phyloP scores from a whole-genome alignment of 2,113 vertebrate species.

The Ceuthmochares aereus region DNA sequence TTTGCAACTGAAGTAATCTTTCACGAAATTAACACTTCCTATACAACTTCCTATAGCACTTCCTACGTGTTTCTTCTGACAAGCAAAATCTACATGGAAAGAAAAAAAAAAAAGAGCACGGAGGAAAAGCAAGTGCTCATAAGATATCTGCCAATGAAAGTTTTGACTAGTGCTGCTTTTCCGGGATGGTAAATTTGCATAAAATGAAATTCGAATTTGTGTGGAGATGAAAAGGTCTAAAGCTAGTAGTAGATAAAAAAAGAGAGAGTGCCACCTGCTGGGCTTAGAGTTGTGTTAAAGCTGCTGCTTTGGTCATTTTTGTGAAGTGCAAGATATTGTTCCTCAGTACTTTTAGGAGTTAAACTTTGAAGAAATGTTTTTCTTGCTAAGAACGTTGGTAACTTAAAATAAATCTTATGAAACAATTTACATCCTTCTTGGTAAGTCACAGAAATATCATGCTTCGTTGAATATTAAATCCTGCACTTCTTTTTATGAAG shows the following conservation, averaged over 20 bases:
- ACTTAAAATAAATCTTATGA: neutral
- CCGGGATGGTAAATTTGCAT: neutral
- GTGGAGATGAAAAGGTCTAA: neutral
- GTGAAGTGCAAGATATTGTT: neutral
- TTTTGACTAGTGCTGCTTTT: neutral
- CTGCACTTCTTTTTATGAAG: neutral
- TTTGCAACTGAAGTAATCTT: neutral
- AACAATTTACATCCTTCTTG: neutral
- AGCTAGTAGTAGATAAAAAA: neutral
- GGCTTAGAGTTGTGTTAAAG: neutral
- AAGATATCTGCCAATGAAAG: neutral
- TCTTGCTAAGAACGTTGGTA: neutral
- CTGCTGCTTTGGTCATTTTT: neutral
- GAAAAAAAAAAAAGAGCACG: neutral
- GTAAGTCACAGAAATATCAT: neutral
- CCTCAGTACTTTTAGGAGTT: neutral
- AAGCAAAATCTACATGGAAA: neutral
- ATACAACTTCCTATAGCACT: neutral
- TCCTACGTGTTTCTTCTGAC: neutral
- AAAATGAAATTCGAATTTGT: neutral
- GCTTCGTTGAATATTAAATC: neutral
- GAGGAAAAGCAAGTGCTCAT: neutral
- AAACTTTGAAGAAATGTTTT: neutral
- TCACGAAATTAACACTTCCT: neutral
- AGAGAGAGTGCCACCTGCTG: slow-evolving; percentile 36